Evolutionary conservation across 2,888 invertebrate genomes (phyloP), one percentile per base, ranked within the genome.

Genomic region (Ophraella communa): DNA sequence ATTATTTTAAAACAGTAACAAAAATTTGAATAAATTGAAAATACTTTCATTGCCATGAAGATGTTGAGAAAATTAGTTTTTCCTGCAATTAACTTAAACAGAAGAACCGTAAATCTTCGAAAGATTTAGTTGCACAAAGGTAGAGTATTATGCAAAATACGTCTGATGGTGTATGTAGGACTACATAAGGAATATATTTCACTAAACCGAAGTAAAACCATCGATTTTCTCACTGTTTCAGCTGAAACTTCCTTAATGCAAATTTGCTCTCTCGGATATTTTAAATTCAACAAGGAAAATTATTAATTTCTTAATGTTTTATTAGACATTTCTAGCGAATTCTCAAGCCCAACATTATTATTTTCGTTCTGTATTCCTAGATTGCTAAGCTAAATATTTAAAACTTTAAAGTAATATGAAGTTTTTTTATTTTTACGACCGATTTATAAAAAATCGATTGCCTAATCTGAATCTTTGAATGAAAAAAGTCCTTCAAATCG

Each of bases 131-230:
- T 71, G 61, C 64, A 71, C 71, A 72, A 69, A 72, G 71, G 71
- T 63, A 64, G 66, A 49, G 72, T 67, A 70, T 72, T 72, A 71
- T 72, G 71, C 72, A 70, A 72, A 71, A 72, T 71, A 68, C 68
- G 71, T 64, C 58, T 67, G 69, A 65, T 66, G 67, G 65, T 60
- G 64, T 66, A 63, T 63, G n/a, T n/a, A n/a, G n/a, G n/a, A n/a
- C n/a, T n/a, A n/a, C n/a, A 54, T 61, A 65, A 54, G 51, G 39
- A 64, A 66, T 62, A 68, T 68, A 68, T 66, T 64, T 68, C 68
- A 68, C 66, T 64, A 66, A 65, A 66, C 61, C 60, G 64, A 66
- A 59, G 65, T 63, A 57, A 60, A 57, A 54, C 54, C 56, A 68
- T 68, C 68, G 68, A 68, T 68, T 65, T 65, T 62, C 63, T 35